These are phyloP conservation scores for Euwallacea similis DNA, from an alignment of 1,140 invertebrate genomes.

Conservation along the genomic window DNA sequence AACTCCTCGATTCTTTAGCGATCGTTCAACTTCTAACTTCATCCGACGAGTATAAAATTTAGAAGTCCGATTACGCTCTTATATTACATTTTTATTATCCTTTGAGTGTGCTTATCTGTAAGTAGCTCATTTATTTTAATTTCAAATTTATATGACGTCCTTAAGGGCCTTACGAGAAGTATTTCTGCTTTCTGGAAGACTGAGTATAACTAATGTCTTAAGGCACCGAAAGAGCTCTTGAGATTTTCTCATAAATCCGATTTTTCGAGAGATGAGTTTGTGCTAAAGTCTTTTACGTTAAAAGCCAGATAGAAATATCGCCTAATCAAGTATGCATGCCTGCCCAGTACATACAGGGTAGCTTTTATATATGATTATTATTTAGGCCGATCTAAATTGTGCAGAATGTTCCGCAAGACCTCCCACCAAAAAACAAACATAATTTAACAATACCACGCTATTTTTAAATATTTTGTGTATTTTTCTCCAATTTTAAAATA, in stretches of 20 bases:
- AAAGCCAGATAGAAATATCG: no score
- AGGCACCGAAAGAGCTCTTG: conserved; percentile 2
- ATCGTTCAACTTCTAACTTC: no score
- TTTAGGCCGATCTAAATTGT: no score
- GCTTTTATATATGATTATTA: no score
- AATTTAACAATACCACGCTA: no score
- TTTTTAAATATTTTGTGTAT: no score
- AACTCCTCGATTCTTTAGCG: no score
- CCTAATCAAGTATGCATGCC: no score
- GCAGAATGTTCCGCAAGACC: no score
- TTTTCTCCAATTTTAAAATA: no score
- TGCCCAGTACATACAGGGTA: no score
- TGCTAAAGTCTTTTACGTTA: neutral
- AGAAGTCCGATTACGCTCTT: neutral
- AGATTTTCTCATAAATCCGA: conserved; percentile 19
- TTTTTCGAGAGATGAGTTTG: conserved; percentile 3
- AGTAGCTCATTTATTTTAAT: conserved; percentile 37
- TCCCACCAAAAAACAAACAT: no score
- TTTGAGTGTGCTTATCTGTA: conserved; percentile 24
- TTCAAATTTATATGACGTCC: conserved; percentile 35
- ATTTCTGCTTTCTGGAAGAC: conserved; percentile 27
- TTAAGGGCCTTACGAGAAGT: conserved; percentile 22
- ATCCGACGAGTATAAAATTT: neutral
- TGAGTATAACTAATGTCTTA: conserved; percentile 20
- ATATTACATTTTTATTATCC: conserved; percentile 31